These are phyloP conservation scores for Hypothenemus hampei DNA, from an alignment of 1,140 invertebrate genomes.

Conservation along the genomic window DNA sequence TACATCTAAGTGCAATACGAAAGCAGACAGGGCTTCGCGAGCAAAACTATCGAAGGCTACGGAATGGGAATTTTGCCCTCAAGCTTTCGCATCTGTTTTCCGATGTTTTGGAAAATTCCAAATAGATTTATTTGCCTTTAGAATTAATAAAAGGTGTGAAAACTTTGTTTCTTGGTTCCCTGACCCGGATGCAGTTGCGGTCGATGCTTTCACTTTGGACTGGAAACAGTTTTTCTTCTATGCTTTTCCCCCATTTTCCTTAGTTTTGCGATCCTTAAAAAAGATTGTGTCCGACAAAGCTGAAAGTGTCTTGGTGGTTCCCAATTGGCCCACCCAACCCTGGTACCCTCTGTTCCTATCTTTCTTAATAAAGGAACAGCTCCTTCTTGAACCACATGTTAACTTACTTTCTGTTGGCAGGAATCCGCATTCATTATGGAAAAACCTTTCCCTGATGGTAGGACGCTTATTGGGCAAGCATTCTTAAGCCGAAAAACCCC, in stretches of 20 bases:
- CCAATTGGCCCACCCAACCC: slow-evolving; percentile 40
- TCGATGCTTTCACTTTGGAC: slow-evolving; percentile 31
- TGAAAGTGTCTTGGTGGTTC: slow-evolving; percentile 34
- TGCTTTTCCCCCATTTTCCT: slow-evolving; percentile 35
- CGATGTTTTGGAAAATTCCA: slow-evolving; percentile 12
- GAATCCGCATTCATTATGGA: too few relatives aligned
- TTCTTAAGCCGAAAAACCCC: slow-evolving; percentile 24
- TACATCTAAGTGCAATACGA: slow-evolving; percentile 5
- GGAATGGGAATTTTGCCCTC: slow-evolving; percentile 7
- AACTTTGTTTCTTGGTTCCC: slow-evolving; percentile 27
- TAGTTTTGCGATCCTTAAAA: slow-evolving; percentile 28
- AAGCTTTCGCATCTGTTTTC: not conserved
- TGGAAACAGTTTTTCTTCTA: slow-evolving; percentile 32
- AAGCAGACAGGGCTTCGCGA: slow-evolving; percentile 30
- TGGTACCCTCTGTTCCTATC: slow-evolving; percentile 40
- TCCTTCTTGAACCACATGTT: slow-evolving; percentile 2
- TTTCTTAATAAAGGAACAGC: slow-evolving; percentile 20
- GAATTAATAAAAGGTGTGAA: slow-evolving; percentile 34
- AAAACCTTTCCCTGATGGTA: slow-evolving; percentile 33
- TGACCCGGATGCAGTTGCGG: slow-evolving; percentile 22
- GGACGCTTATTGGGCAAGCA: slow-evolving; percentile 32
- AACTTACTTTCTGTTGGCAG: too few relatives aligned
- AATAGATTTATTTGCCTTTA: slow-evolving; percentile 34
- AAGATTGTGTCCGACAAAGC: slow-evolving; percentile 36
- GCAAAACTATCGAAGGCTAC: slow-evolving; percentile 20